These are phyloP conservation scores for Tragulus kanchil DNA, from an alignment of 2,113 vertebrate genomes.

Conservation along the genomic window DNA sequence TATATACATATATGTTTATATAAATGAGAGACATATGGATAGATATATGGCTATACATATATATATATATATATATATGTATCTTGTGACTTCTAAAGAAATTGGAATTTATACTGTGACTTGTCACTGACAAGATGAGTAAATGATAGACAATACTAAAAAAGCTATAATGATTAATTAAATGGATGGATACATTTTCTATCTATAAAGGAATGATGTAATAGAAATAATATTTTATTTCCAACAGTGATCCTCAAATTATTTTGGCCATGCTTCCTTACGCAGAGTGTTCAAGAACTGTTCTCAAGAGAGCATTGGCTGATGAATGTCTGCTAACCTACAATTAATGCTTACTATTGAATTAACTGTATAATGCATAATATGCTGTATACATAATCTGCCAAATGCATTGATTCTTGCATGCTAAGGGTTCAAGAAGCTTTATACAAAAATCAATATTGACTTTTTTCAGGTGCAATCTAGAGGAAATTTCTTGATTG, in stretches of 20 bases:
- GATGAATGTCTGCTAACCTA: neutral
- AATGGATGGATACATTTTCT: neutral
- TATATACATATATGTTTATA: neutral
- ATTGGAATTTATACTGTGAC: neutral
- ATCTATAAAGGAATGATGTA: neutral
- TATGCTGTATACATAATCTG: slow-evolving; percentile 9
- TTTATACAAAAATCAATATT: slow-evolving; percentile 64
- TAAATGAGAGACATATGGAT: neutral
- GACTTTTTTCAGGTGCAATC: slow-evolving; percentile 55
- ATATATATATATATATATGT: neutral
- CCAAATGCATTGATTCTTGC: slow-evolving; percentile 53
- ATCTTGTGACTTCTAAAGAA: neutral
- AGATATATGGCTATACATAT: slow-evolving; percentile 57
- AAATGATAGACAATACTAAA: neutral
- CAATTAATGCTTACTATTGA: slow-evolving; percentile 66
- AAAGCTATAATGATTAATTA: slow-evolving; percentile 26
- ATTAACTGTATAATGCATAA: slow-evolving; percentile 56
- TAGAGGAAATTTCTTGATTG: slow-evolving; percentile 58
- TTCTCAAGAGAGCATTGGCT: slow-evolving; percentile 3
- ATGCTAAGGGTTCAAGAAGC: slow-evolving; percentile 10
- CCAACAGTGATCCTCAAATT: neutral
- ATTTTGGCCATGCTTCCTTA: neutral
- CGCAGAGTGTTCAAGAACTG: slow-evolving; percentile 1
- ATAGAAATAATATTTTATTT: slow-evolving; percentile 31
- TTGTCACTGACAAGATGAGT: neutral